Percentiles rank a stretch among this genome's conserved stretches.
phyloP scores from a whole-genome alignment of 2,888 invertebrate genomes.

The Lasioglossum oenotherae region DNA sequence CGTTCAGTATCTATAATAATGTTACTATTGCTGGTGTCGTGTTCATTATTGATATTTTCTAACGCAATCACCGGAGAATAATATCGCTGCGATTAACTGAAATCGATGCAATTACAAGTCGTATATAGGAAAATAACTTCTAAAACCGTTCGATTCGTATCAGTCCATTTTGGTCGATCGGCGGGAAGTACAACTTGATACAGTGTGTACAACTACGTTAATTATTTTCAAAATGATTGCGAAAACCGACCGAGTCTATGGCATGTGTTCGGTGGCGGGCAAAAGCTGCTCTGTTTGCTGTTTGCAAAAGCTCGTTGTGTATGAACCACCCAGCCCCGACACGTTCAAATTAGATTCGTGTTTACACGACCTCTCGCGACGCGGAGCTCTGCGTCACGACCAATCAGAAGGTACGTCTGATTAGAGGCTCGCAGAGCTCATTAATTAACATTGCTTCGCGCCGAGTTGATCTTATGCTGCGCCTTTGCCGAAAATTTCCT shows the following conservation, averaged over 20 bases:
- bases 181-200: not conserved
- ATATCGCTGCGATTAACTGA: not conserved
- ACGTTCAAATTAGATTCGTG: slow-evolving; percentile 77
- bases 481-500: slow-evolving; percentile 73
- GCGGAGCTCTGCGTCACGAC: slow-evolving; percentile 66
- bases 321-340: slow-evolving; percentile 61
- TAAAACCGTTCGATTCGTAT: not conserved
- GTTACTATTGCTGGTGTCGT: not conserved
- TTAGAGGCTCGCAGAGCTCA: slow-evolving; percentile 81
- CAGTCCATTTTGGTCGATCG: not conserved
- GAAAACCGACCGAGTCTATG: slow-evolving; percentile 34
- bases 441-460: slow-evolving; percentile 77
- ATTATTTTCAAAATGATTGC: slow-evolving; percentile 50
- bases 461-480: slow-evolving; percentile 73
- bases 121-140: slow-evolving; percentile 10
- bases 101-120: not conserved
- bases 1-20: not conserved
- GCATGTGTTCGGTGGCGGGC: slow-evolving; percentile 31
- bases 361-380: slow-evolving; percentile 73
- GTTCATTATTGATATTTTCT: not conserved
- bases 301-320: slow-evolving; percentile 61
- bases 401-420: slow-evolving; percentile 82
- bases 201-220: not conserved
- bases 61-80: not conserved
- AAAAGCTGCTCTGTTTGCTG: slow-evolving; percentile 45